phyloP scores from a whole-genome alignment of 2,888 invertebrate species.

The Arctia plantaginis region DNA sequence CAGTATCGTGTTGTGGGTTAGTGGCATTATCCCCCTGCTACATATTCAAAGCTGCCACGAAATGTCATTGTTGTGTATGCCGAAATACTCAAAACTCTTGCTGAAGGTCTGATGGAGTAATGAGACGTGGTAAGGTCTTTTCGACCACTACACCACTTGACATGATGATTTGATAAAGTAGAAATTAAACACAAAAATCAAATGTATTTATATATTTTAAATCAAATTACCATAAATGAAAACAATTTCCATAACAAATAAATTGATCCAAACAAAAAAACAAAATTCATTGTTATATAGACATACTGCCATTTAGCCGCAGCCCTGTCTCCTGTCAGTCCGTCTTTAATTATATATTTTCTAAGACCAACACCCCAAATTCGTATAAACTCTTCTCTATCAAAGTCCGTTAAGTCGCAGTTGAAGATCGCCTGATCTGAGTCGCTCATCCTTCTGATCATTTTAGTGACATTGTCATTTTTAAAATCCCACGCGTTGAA shows the following conservation, averaged over 20 bases:
- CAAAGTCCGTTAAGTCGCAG: background rate
- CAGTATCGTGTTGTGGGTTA: no score
- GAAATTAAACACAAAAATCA: background rate
- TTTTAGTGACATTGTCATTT: background rate
- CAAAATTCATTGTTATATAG: background rate
- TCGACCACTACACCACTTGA: no score
- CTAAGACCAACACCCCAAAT: background rate
- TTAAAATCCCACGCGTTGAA: background rate
- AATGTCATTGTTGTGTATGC: no score
- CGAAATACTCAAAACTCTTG: no score
- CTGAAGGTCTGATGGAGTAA: no score
- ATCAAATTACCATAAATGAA: background rate
- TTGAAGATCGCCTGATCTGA: background rate
- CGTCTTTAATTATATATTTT: background rate
- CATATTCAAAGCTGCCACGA: no score
- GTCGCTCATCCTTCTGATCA: background rate
- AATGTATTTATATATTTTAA: no score
- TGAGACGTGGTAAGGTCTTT: no score
- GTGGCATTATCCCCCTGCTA: no score
- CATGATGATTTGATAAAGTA: no score
- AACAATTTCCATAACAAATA: background rate
- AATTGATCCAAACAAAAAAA: background rate
- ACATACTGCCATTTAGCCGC: background rate
- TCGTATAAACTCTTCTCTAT: background rate
- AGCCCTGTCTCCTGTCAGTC: background rate